Evolutionary conservation across 2,888 invertebrate genomes (phyloP), one percentile per base, ranked within the genome.

Genomic region (Drosophila greeni): DNA sequence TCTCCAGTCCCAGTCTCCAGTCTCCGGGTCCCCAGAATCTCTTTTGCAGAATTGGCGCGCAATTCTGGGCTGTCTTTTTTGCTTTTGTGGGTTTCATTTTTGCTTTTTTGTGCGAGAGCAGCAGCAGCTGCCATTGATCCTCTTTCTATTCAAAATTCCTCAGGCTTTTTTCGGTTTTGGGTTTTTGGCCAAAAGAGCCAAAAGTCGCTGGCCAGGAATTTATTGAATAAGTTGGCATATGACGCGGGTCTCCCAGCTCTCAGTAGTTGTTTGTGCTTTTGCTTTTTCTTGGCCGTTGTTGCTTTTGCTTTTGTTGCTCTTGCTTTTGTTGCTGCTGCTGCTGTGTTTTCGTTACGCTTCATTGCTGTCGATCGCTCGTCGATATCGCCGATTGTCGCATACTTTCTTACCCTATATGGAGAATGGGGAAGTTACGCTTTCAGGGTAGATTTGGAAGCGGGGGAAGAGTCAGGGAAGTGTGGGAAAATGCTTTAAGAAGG

Each of bases 31-130:
- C 62, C 65, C 62, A 81, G 72, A 69, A 59, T 52, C 70, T 66
- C 74, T 67, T 40, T 66, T 72, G 67, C 69, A 68, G 77, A 86
- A 85, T 85, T 85, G 86, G 85, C 86, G 85, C 86, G 85, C 86
- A 84, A 79, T 82, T 84, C 76, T 68, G 68, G 47, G 33, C 37
- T 20, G 18, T 31, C 11, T 58, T 59, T 59, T 43, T 29, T 42
- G n/a, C 40, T n/a, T 42, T 42, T 29, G 45, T 16, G 9, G 14
- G 18, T 33, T 53, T n/a, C 26, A 20, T 57, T 43, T 54, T 5
- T 23, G 6, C 3, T 14, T 18, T 37, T 29, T 39, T 40, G 40
- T 9, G 42, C 18, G 31, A 37, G 36, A 43, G 26, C 45, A 36
- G 36, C 58, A 59, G 57, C 66, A 72, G 78, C 73, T 65, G 70